Evolutionary conservation across 2,888 invertebrate species (phyloP), one percentile per base, ranked within the genome.

Genomic region (Patella caerulea): DNA sequence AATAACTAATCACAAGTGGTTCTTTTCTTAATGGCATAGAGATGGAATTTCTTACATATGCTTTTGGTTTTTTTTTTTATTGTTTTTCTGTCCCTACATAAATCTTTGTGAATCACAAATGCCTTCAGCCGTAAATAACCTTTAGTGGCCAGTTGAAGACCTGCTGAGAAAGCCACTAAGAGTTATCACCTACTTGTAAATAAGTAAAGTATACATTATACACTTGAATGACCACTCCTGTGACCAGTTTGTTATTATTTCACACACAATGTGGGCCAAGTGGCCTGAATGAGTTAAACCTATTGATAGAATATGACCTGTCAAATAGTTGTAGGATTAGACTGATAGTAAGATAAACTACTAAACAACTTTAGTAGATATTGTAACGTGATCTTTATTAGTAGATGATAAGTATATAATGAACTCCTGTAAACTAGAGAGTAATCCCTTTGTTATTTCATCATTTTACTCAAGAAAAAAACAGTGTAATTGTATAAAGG

Each of bases 151-250:
- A 45, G 45, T 45, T 45, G 45, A 45, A 45, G 45, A 45, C 45
- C 45, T 45, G 45, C 45, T 45, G 45, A 45, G 45, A 45, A 45
- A 45, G 45, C 45, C 5, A 45, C 45, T 45, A 45, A 65, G 24
- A 65, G 19, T 65, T 65, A 65, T 65, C 65, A 65, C 65, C 65
- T 65, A 19, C 65, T 65, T 65, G 24, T 24, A 65, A 65, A 65
- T 65, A 65, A 65, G 19, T 65, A 65, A 65, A 24, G 65, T 65
- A 65, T 65, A 65, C 65, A 65, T 65, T 19, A 65, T 65, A 65
- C 24, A 65, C 65, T 65, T 65, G 24, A 24, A 19, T 65, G 14
- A 24, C 65, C 65, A 65, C 65, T 65, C 65, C 65, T 65, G 65
- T 65, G 65, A 24, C 65, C 65, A 65, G 65, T 65, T 19, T 65